Base-by-base conservation (phyloP, 2,888 invertebrate species). In the Pasiphila rectangulata region DNA sequence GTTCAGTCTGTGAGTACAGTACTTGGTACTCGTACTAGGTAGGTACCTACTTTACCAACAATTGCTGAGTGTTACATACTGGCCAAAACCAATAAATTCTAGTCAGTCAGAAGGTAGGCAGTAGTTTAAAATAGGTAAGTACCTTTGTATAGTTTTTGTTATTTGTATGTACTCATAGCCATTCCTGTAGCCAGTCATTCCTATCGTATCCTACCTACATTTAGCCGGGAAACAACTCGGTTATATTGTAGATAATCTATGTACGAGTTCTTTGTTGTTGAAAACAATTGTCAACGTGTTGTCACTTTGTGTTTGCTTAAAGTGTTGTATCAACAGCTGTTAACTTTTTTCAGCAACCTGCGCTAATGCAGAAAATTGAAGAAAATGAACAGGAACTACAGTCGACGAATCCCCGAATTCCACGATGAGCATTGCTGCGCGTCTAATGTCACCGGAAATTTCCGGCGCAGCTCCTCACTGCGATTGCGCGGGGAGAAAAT, bases 401-500 rank as follows among this genome's bases (percentile, higher is more conserved):
- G 61, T 59, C 81, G 80, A 74, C 80, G 82, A 75, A 64, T 77
- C 58, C 62, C 77, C 54, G 87, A 87, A 60, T 84, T 76, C 68
- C 83, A 86, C 69, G 88, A 87, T 77, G 87, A 86, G 62, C 79
- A 82, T 64, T 88, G 82, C 74, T 86, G 88, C 80, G 79, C 87
- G 76, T 83, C 82, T 72, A 84, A 86, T 83, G 76, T 81, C 84
- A 79, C 82, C 73, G 75, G 89, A 68, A 78, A 84, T 68, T 90
- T 93, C 75, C 91, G 91, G 56, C 92, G 93, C 73, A 90, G 92
- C 63, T 87, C 90, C 46, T 92, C 93, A 75, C 76, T 93, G 91
- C 92, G 93, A 70, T 73, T 93, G 91, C 92, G 92, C 79, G 92
- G 91, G 69, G 91, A 91, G 83, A 86, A 89, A 79, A 88, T 88